A percentile compares a stretch with the other conserved stretches of the same genome.
Evolutionary conservation across 2,797 vertebrate species (phyloP).

Genomic region (Brotula barbata): DNA sequence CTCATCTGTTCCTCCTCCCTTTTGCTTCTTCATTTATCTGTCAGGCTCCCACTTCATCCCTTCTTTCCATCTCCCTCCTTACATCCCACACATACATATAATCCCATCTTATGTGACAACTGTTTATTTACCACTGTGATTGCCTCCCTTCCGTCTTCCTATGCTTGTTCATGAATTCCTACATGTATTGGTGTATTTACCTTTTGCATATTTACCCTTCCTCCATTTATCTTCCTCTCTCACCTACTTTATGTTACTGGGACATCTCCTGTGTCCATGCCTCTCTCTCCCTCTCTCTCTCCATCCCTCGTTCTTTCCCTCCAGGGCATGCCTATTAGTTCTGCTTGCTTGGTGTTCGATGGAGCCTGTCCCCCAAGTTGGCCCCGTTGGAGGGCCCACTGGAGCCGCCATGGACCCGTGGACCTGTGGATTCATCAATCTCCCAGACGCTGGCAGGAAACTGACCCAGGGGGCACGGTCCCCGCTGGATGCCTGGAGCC

Average conservation of each 20-base stretch:
- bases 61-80: constrained; percentile 23
- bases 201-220: no score
- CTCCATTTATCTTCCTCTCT: not conserved
- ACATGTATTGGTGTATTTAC: constrained; percentile 18
- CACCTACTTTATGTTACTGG: not conserved
- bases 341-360: constrained; percentile 73
- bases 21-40: constrained; percentile 10
- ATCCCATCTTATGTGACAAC: constrained; percentile 6
- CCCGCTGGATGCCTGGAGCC: constrained; percentile 47
- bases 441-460: constrained; percentile 60
- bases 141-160: not conserved
- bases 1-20: not conserved
- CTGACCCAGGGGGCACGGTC: constrained; percentile 52
- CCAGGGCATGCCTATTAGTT: constrained; percentile 70
- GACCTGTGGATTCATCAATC: constrained; percentile 73
- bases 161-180: constrained; percentile 14
- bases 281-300: constrained; percentile 12
- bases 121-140: constrained; percentile 16
- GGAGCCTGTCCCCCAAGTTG: constrained; percentile 60
- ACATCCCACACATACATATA: not conserved
- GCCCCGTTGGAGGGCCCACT: constrained; percentile 50
- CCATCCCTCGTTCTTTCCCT: constrained; percentile 35
- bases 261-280: constrained; percentile 1
- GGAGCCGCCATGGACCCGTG: constrained; percentile 54
- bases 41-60: not conserved